Base-by-base conservation (phyloP, 2,888 invertebrate species). In the Oscheius onirici region DNA sequence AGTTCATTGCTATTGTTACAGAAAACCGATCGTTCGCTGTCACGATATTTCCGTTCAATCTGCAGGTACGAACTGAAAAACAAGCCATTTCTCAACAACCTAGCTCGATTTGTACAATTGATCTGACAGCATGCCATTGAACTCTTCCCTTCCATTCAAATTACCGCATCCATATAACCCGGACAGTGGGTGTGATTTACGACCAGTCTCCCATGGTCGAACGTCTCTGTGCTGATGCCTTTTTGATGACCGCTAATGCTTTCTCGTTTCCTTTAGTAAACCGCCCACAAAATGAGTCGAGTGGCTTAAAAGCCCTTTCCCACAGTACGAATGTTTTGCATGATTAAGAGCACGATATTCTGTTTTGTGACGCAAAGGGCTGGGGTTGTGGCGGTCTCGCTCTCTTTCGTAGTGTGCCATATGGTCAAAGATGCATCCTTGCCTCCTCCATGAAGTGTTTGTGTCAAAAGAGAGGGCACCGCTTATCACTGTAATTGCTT, bases 141-240 rank as follows among this genome's bases (percentile, higher is more conserved):
- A 55, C 55, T 55, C 26, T 15, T 55, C 55, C 34, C 8, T 8
- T 8, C 34, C 34, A 15, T 55, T 55, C 55, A 55, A 55, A 55
- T 55, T 55, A 55, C 55, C 28, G 55, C 55, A 26, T 55, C 55
- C 22, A 55, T 55, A 55, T 55, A 55, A 55, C 26, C 28, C 28
- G 28, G n/a, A 55, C 55, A 55, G 55, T 26, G 55, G 55, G 28
- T 58, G 58, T 41, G 58, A 58, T 58, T 58, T 58, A 58, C 58
- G 58, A 22, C 22, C 58, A n/a, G 41, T 17, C 58, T 1, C 58
- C 11, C 41, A 58, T 43, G 13, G 22, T 20, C 46, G 13, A 46
- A 20, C 46, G 43, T 28, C 41, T 40, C 58, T 20, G 41, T 58
- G 34, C 34, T 34, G 34, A 34, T 34, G 40, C 22, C 58, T 17